These are phyloP conservation scores for Rana temporaria DNA, from an alignment of 2,113 vertebrate species.

Conservation along the genomic window DNA sequence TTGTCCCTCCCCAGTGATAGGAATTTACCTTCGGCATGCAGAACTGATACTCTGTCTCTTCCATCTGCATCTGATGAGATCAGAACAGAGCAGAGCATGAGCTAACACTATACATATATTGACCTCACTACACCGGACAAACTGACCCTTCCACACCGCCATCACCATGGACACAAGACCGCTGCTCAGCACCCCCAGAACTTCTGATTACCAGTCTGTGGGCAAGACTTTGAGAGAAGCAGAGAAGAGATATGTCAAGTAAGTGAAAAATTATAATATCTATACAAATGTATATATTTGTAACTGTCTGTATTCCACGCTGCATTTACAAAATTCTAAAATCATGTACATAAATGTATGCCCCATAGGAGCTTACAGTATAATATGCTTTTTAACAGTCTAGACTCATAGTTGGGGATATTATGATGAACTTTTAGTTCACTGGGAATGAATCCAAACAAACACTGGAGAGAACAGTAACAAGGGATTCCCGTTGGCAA, in stretches of 20 bases:
- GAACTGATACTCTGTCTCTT: neutral
- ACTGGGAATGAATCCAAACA: too few species aligned
- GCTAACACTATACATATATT: neutral
- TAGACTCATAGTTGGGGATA: too few species aligned
- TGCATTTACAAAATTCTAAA: too few species aligned
- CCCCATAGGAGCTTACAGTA: too few species aligned
- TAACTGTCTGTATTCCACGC: neutral
- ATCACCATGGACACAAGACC: neutral
- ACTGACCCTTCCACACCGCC: neutral
- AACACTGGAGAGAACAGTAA: too few species aligned
- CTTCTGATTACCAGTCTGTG: constrained; percentile 23
- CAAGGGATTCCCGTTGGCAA: too few species aligned
- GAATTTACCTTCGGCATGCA: neutral
- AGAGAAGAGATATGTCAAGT: constrained; percentile 47
- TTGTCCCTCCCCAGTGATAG: neutral
- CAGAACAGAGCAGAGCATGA: neutral
- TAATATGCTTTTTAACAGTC: too few species aligned
- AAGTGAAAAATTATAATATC: neutral
- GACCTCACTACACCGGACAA: neutral
- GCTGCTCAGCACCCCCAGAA: constrained; percentile 14
- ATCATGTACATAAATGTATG: too few species aligned
- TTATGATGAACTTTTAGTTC: too few species aligned
- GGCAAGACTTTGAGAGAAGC: constrained; percentile 38
- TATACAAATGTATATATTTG: neutral
- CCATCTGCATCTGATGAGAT: neutral